Evolutionary conservation across 1,140 invertebrate species (phyloP).

Genomic region (Monomorium pharaonis): DNA sequence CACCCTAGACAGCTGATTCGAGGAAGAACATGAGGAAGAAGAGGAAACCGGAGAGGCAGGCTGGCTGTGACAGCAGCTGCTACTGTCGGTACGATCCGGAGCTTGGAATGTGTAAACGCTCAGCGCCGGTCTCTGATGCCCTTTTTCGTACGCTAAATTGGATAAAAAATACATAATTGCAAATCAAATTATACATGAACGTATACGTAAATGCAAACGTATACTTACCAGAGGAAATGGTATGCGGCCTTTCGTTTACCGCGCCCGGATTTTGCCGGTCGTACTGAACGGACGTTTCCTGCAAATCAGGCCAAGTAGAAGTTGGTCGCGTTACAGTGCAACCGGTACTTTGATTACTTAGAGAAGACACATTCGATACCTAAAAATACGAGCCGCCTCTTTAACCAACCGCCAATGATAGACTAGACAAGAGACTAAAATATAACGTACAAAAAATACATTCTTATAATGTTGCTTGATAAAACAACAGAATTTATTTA

Average conservation of each 20-base stretch:
- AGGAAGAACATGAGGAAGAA: slow-evolving; percentile 78
- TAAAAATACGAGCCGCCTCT: slow-evolving; percentile 71
- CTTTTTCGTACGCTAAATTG: slow-evolving; percentile 91
- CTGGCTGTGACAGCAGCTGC: slow-evolving; percentile 85
- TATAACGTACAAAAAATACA: background rate
- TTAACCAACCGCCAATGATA: background rate
- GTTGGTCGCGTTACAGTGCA: slow-evolving; percentile 85
- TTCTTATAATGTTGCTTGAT: slow-evolving; percentile 27
- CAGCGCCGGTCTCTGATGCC: slow-evolving; percentile 91
- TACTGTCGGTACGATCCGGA: slow-evolving; percentile 84
- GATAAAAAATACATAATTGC: background rate
- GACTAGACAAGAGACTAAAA: background rate
- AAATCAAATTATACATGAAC: background rate
- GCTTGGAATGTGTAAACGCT: slow-evolving; percentile 95
- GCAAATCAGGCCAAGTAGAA: slow-evolving; percentile 94
- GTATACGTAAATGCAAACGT: background rate
- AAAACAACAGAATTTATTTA: background rate
- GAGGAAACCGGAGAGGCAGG: slow-evolving; percentile 87
- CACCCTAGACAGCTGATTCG: slow-evolving; percentile 77
- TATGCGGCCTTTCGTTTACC: slow-evolving; percentile 93
- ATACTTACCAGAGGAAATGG: slow-evolving; percentile 92
- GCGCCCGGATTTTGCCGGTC: slow-evolving; percentile 85
- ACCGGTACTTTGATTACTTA: slow-evolving; percentile 85
- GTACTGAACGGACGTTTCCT: slow-evolving; percentile 90
- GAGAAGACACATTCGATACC: slow-evolving; percentile 86